Conservation (phyloP, 2,113 vertebrate genomes). For the Stictonetta naevosa region DNA sequence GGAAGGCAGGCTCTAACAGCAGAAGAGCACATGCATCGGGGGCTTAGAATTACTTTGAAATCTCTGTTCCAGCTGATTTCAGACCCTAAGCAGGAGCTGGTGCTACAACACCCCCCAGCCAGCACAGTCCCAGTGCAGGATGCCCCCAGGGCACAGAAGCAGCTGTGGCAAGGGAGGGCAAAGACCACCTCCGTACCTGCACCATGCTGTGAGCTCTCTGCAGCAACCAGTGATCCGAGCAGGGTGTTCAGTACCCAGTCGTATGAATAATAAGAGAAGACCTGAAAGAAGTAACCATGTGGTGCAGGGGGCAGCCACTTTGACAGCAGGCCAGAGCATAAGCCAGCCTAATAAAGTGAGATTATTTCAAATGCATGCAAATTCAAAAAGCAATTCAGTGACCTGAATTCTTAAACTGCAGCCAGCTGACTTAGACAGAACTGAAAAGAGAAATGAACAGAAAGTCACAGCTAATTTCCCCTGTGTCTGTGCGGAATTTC, state of each 20-base stretch:
- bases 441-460: background rate
- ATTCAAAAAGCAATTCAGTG: slow-evolving; percentile 22
- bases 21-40: background rate
- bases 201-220: background rate
- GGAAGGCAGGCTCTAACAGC: background rate
- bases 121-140: background rate
- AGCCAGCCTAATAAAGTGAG: slow-evolving; percentile 17
- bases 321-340: background rate
- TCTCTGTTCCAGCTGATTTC: background rate
- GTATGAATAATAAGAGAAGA: background rate
- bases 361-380: slow-evolving; percentile 51
- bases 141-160: background rate
- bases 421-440: background rate
- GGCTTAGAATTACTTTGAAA: background rate
- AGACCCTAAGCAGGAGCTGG: background rate
- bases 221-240: background rate
- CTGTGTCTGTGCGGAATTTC: slow-evolving; percentile 24
- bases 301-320: background rate
- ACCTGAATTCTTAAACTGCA: slow-evolving; percentile 49
- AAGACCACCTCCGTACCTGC: background rate
- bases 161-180: background rate
- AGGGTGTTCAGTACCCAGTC: background rate
- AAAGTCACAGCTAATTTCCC: slow-evolving; percentile 48
- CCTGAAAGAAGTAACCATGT: background rate
- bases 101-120: background rate